phyloP scores from a whole-genome alignment of 2,888 invertebrate species.

The Plebejus anna region DNA sequence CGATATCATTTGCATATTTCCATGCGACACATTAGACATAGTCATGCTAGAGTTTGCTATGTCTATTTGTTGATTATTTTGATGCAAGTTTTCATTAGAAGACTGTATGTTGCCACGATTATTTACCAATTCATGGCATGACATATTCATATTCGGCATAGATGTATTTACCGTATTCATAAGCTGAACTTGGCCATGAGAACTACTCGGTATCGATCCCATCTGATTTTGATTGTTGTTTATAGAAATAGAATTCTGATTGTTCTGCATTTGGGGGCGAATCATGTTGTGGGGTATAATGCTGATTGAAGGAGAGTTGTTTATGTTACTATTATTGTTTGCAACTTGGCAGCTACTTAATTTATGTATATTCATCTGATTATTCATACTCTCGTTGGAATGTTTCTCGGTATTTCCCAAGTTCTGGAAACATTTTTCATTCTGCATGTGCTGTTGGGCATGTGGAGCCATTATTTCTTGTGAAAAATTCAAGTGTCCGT shows the following conservation, averaged over 20 bases:
- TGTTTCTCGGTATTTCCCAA: constrained; percentile 66
- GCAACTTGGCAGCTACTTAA: constrained; percentile 70
- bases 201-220: constrained; percentile 60
- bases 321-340: constrained; percentile 58
- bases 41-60: constrained; percentile 47
- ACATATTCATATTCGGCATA: constrained; percentile 65
- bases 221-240: constrained; percentile 68
- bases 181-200: constrained; percentile 65
- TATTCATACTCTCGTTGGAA: constrained; percentile 53
- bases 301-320: constrained; percentile 62
- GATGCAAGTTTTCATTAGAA: constrained; percentile 57
- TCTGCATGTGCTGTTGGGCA: constrained; percentile 68
- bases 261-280: constrained; percentile 61
- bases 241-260: constrained; percentile 59
- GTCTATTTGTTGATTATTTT: constrained; percentile 60
- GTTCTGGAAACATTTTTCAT: constrained; percentile 69
- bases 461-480: constrained; percentile 75
- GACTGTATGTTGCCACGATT: constrained; percentile 60
- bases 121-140: constrained; percentile 65
- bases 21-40: constrained; percentile 59
- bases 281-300: constrained; percentile 69
- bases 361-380: constrained; percentile 67
- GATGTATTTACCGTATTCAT: constrained; percentile 66
- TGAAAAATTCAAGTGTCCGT: constrained; percentile 70
- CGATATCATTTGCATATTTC: constrained; percentile 63